phyloP scores from a whole-genome alignment of 2,797 vertebrate species.

The Kryptopterus vitreolus region DNA sequence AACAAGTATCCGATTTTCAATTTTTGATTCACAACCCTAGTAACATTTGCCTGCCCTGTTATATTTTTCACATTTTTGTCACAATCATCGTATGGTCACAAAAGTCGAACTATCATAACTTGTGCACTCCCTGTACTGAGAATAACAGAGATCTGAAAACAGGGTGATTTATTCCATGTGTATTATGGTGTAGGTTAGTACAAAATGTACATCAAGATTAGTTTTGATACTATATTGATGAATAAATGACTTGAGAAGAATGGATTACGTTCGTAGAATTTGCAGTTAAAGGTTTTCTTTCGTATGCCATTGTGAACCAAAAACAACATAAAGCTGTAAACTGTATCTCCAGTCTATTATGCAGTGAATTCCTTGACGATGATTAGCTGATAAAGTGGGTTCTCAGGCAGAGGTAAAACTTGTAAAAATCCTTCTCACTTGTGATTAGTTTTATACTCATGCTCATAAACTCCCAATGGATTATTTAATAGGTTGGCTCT shows the following conservation, averaged over 20 bases:
- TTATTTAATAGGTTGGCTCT: neutral
- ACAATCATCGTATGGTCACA: no score
- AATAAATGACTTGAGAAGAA: neutral
- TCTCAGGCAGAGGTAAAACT: constrained; percentile 7
- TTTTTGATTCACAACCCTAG: no score
- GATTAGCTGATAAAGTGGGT: neutral
- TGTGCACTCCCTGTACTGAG: no score
- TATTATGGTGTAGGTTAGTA: no score
- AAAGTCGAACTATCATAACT: no score
- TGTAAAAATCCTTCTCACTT: constrained; percentile 12
- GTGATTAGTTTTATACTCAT: neutral
- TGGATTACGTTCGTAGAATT: neutral
- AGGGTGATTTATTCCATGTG: no score
- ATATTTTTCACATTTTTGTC: no score
- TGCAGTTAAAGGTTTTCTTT: neutral
- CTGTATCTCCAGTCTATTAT: neutral
- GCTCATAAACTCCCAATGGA: neutral
- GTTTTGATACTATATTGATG: neutral
- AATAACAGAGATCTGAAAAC: no score
- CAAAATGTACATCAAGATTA: no score
- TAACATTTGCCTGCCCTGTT: no score
- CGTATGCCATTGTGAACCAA: no score
- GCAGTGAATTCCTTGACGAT: neutral
- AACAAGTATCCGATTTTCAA: no score
- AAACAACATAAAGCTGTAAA: neutral